Base-by-base conservation (phyloP, 37 sponge, comb jelly and placozoan species). In the Spongia lamella region DNA sequence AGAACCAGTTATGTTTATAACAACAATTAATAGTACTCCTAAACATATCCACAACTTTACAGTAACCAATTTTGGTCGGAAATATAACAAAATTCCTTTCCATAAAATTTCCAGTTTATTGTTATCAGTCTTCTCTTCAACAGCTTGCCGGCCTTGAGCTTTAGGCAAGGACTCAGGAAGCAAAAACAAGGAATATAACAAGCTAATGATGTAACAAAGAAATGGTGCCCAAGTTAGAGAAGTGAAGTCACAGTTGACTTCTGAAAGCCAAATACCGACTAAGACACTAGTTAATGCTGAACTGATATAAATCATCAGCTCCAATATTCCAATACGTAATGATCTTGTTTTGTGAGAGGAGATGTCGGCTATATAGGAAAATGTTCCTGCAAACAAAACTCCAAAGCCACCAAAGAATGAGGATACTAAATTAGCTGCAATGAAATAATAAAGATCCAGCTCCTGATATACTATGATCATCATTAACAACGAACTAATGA, bases 31-130 rank as follows among this genome's bases (percentile, higher is more conserved):
- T 9, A 17, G 1, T 25, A 38, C 38, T 24, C 54, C 7, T 19
- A 72, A 21, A 20, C 57, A 55, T 4, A 72, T 32, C 73, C 73
- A 72, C 6, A 72, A 29, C 32, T 72, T 57, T 11, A 72, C 36
- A 56, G 73, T 72, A 32, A 20, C 73, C 3, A 72, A 20, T n/a
- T 56, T 31, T 17, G 43, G 54, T 2, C 73, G 57, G 27, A 72
- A 29, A 30, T 56, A 72, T 31, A 72, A 56, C 59, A 7, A 7
- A 29, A 72, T 1, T 34, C 58, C 73, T 34, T 56, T 54, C 37
- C 53, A 52, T 5, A 72, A 29, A 13, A 9, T 9, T 43, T 43
- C 9, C 5, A 43, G 9, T 5, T 9, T 9, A 13, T 9, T 43
- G 47, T 43, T 43, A 43, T 9, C 47, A 43, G 47, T 9, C 9